Evolutionary conservation across 2,113 vertebrate genomes (phyloP).

Genomic region (Sula dactylatra): DNA sequence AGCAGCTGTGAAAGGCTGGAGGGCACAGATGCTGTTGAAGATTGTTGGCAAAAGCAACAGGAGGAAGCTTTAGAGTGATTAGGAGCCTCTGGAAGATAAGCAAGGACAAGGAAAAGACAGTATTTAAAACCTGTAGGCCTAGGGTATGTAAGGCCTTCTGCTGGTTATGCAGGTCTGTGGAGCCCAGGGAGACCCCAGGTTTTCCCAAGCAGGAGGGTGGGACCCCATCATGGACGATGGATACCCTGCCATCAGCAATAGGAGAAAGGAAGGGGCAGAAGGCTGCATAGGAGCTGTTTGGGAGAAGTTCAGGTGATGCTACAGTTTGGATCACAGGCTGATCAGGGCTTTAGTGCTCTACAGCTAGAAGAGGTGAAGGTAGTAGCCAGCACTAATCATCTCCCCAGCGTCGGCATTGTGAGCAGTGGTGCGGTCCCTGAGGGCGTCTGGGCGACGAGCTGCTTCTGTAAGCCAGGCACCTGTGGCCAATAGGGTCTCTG

Average conservation of each 20-base stretch:
- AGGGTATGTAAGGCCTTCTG: neutral
- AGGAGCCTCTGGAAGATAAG: neutral
- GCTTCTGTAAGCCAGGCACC: neutral
- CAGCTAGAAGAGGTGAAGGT: neutral
- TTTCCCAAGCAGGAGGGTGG: neutral
- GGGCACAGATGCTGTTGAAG: neutral
- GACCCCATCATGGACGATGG: too few relatives aligned
- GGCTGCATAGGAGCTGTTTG: neutral
- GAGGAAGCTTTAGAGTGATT: neutral
- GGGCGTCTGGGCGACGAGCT: neutral
- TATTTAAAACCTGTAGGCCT: neutral
- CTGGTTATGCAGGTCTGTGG: neutral
- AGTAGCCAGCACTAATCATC: neutral
- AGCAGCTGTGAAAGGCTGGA: neutral
- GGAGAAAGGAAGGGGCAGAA: neutral
- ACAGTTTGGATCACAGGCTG: neutral
- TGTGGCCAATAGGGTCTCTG: neutral
- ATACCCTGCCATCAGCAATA: neutral
- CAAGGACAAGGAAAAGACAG: neutral
- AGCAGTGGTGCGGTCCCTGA: fast-evolving
- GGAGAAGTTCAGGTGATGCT: fast-evolving
- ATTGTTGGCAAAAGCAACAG: neutral
- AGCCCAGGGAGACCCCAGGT: neutral
- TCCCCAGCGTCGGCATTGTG: fast-evolving
- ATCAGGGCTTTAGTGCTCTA: neutral